Conservation (phyloP, 1,140 invertebrate genomes). For the Drosophila subobscura region DNA sequence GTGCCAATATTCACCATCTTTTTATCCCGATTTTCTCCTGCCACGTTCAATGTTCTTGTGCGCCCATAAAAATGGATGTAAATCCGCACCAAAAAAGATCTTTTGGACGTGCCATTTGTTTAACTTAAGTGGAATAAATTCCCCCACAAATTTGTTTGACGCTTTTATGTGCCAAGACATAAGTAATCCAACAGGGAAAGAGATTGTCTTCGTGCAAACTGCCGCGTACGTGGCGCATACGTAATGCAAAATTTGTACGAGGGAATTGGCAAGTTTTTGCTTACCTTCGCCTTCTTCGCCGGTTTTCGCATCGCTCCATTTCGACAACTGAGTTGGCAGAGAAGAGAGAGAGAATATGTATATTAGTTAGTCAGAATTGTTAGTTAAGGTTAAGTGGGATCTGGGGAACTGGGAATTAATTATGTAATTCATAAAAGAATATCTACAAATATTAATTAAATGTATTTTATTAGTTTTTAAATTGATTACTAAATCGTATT, state of each 20-base stretch:
- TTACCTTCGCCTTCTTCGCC: constrained; percentile 82
- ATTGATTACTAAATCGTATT: too few species aligned
- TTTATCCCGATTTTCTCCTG: too few species aligned
- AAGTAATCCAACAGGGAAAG: background rate
- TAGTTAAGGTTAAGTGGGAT: background rate
- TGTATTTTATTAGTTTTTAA: background rate
- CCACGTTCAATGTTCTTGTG: too few species aligned
- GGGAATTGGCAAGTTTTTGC: constrained; percentile 4
- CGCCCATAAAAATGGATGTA: too few species aligned
- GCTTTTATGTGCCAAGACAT: too few species aligned
- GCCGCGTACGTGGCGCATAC: constrained; percentile 31
- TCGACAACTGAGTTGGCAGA: constrained; percentile 70
- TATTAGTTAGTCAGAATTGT: constrained; percentile 42
- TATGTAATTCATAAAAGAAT: background rate
- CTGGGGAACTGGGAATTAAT: background rate
- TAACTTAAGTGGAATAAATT: too few species aligned
- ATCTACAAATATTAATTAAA: background rate
- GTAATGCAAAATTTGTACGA: constrained; percentile 7
- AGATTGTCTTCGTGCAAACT: background rate
- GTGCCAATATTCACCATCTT: too few species aligned
- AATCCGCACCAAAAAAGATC: too few species aligned
- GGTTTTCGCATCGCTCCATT: constrained; percentile 81
- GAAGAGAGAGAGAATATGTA: constrained; percentile 21
- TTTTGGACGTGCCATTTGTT: too few species aligned
- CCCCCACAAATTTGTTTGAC: too few species aligned